Percentiles rank a stretch among this genome's conserved stretches.
Conservation (phyloP, 2,888 invertebrate species). For the Frankliniella fusca region DNA sequence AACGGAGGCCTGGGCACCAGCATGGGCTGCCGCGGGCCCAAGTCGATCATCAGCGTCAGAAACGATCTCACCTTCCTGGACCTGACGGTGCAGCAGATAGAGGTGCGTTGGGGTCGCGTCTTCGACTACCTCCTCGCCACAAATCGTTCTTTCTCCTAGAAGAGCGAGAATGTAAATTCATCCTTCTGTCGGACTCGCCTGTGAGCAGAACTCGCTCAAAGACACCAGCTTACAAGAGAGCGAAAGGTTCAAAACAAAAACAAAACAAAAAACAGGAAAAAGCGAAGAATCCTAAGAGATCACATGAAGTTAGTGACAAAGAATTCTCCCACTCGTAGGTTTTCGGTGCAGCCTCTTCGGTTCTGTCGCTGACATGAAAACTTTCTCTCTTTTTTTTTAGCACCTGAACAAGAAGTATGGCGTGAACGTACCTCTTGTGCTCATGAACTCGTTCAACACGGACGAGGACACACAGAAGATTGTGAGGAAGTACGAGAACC, state of each 20-base stretch:
- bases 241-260: too few relatives aligned
- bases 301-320: too few relatives aligned
- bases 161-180: too few relatives aligned
- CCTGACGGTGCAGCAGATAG: constrained; percentile 94
- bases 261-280: too few relatives aligned
- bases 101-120: constrained; percentile 55
- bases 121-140: neutral
- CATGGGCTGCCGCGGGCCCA: constrained; percentile 96
- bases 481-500: constrained; percentile 88
- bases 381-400: constrained; percentile 49
- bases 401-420: constrained; percentile 90
- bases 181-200: too few relatives aligned
- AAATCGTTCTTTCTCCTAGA: too few relatives aligned
- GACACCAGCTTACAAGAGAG: neutral
- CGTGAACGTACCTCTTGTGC: constrained; percentile 90
- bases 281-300: too few relatives aligned
- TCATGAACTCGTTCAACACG: constrained; percentile 99
- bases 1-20: constrained; percentile 95
- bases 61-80: constrained; percentile 93
- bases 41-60: constrained; percentile 90
- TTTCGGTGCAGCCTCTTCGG: too few relatives aligned
- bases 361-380: neutral
- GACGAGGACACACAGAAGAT: constrained; percentile 96
- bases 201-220: neutral
- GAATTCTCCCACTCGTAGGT: too few relatives aligned